Percentiles rank a stretch among this genome's conserved stretches.
Conservation (phyloP, 92 coral and sea anemone species). For the Chrysogorgia sp. region DNA sequence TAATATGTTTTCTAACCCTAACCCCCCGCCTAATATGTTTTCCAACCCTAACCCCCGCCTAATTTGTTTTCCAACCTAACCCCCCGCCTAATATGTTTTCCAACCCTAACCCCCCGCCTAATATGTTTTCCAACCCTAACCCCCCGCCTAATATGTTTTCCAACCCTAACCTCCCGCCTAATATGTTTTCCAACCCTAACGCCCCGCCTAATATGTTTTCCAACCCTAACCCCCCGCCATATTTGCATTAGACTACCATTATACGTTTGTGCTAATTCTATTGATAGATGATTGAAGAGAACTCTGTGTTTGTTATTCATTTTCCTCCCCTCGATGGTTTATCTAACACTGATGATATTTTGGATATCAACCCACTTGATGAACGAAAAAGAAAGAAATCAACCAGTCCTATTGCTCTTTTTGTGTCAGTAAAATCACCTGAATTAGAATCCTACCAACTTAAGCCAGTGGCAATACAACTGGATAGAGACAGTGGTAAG, state of each 20-base stretch:
- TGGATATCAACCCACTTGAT: conserved; percentile 56
- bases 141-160: too few relatives aligned
- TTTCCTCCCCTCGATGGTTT: conserved; percentile 74
- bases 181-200: too few relatives aligned
- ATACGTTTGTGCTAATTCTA: background rate
- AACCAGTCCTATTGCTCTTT: conserved; percentile 76
- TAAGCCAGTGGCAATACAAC: conserved; percentile 78
- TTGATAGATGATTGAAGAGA: conserved; percentile 54
- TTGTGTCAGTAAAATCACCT: conserved; percentile 65
- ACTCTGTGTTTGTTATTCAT: conserved; percentile 69
- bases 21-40: too few relatives aligned
- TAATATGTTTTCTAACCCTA: too few relatives aligned
- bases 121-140: too few relatives aligned
- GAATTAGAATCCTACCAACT: conserved; percentile 57
- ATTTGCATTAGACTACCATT: background rate
- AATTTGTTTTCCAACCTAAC: too few relatives aligned
- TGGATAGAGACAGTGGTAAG: conserved; percentile 65
- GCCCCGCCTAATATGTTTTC: too few relatives aligned
- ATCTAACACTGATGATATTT: conserved; percentile 70
- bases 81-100: too few relatives aligned
- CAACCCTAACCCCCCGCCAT: too few relatives aligned
- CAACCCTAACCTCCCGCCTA: too few relatives aligned
- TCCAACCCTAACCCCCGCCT: too few relatives aligned
- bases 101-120: too few relatives aligned
- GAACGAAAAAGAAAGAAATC: conserved; percentile 74